phyloP scores from a whole-genome alignment of 2,797 vertebrate species.

The Limnodromus scolopaceus region DNA sequence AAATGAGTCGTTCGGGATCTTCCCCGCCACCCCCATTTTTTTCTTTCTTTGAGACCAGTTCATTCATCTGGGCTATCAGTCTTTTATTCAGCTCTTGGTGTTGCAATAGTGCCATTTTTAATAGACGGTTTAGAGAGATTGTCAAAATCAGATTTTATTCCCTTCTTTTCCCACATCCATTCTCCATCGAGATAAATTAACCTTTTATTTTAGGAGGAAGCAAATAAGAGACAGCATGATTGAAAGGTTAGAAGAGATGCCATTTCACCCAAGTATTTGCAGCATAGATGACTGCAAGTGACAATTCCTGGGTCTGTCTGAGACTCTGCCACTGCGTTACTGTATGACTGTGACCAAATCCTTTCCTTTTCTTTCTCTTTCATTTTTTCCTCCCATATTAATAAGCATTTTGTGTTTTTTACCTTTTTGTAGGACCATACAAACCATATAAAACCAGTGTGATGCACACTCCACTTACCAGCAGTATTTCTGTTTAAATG shows the following conservation, averaged over 20 bases:
- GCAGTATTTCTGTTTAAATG: not conserved
- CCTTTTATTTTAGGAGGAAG: constrained; percentile 23
- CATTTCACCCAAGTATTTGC: not conserved
- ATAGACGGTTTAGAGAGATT: not conserved
- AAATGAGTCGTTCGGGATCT: not conserved
- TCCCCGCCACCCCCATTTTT: not conserved
- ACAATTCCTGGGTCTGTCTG: constrained; percentile 2
- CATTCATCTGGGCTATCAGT: not conserved
- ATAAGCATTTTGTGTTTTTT: not conserved
- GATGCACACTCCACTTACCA: not conserved
- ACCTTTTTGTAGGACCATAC: not conserved
- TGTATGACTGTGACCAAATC: not conserved
- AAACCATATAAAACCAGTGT: not conserved
- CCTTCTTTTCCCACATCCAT: not conserved
- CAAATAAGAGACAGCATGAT: constrained; percentile 12
- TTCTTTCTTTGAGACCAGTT: not conserved
- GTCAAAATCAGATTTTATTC: not conserved
- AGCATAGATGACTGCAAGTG: not conserved
- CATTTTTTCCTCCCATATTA: not conserved
- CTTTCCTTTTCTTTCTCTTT: not conserved
- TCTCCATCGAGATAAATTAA: constrained; percentile 23
- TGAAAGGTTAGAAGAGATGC: not conserved
- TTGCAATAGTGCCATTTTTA: constrained; percentile 18
- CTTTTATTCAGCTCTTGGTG: not conserved
- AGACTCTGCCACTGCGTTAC: not conserved